Conservation (phyloP, 92 coral and sea anemone species). For the Hydrozoanthus gracilis region DNA sequence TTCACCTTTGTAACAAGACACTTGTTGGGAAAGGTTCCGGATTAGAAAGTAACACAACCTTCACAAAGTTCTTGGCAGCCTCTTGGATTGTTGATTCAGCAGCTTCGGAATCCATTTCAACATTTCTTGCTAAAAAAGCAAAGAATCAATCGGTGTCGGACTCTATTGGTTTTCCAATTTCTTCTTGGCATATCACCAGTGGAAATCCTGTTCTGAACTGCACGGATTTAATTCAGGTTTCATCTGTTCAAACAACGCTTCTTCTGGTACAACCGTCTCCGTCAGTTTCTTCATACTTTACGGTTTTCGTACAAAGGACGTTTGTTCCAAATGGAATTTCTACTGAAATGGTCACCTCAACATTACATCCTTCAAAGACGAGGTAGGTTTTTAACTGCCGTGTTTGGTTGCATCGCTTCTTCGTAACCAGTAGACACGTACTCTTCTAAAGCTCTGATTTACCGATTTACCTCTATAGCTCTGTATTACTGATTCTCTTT, state of each 20-base stretch:
- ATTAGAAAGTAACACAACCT: slow-evolving; percentile 2
- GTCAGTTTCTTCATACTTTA: background rate
- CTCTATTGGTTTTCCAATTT: slow-evolving; percentile 14
- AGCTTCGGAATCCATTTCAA: background rate
- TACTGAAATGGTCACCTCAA: background rate
- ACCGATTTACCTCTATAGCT: too few relatives aligned
- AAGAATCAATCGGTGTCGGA: slow-evolving; percentile 9
- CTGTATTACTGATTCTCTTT: too few relatives aligned
- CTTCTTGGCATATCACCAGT: background rate
- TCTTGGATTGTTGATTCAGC: slow-evolving; percentile 13
- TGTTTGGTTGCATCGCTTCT: too few relatives aligned
- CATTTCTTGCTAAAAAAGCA: background rate
- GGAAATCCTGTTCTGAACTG: slow-evolving; percentile 8
- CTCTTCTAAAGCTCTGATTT: too few relatives aligned
- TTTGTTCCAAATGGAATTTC: background rate
- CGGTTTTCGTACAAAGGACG: background rate
- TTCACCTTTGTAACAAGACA: slow-evolving; percentile 29
- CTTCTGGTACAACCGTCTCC: background rate
- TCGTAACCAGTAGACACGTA: too few relatives aligned
- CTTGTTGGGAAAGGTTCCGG: background rate
- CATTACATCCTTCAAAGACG: slow-evolving; percentile 17
- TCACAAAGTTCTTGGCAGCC: background rate
- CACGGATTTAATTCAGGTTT: background rate
- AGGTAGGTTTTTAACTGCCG: background rate
- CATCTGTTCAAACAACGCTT: background rate